Percentiles rank a stretch among this genome's conserved stretches.
These are phyloP conservation scores for Ischnus inquisitorius DNA, from an alignment of 2,888 invertebrate species.

Conservation along the genomic window DNA sequence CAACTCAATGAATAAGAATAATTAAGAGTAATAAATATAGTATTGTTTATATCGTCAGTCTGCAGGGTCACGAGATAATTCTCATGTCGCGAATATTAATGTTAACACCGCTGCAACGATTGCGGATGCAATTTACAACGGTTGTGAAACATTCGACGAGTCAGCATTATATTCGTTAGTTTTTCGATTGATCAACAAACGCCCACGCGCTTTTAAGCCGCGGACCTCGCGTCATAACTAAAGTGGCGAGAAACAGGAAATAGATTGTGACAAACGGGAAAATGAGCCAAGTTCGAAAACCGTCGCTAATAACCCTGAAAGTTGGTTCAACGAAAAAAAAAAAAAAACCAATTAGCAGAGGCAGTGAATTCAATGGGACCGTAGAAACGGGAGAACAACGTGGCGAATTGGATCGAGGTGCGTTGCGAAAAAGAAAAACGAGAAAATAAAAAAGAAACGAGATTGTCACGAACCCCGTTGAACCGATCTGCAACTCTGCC, in stretches of 20 bases:
- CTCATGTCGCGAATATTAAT: neutral
- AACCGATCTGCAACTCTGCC: conserved; percentile 34
- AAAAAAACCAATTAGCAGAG: neutral
- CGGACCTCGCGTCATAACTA: neutral
- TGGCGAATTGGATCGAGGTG: too few relatives aligned
- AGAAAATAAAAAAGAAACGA: conserved; percentile 4
- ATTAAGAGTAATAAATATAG: neutral
- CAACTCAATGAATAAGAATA: too few relatives aligned
- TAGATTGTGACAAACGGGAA: conserved; percentile 10
- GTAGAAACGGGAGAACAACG: neutral
- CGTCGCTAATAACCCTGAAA: neutral
- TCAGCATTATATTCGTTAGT: conserved; percentile 35
- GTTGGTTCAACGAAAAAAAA: conserved; percentile 8
- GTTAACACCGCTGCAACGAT: neutral
- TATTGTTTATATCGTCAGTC: too few relatives aligned
- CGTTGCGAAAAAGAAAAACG: neutral
- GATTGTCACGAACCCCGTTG: conserved; percentile 1
- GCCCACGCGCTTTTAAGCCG: neutral
- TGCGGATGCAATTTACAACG: neutral
- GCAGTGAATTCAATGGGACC: conserved; percentile 8
- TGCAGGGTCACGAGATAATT: too few relatives aligned
- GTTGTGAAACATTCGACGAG: neutral
- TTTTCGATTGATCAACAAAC: conserved; percentile 39
- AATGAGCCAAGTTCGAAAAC: conserved; percentile 19
- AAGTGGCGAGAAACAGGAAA: conserved; percentile 26